Base-by-base conservation (phyloP, 2,113 vertebrate species). In the Muntiacus muntjak region DNA sequence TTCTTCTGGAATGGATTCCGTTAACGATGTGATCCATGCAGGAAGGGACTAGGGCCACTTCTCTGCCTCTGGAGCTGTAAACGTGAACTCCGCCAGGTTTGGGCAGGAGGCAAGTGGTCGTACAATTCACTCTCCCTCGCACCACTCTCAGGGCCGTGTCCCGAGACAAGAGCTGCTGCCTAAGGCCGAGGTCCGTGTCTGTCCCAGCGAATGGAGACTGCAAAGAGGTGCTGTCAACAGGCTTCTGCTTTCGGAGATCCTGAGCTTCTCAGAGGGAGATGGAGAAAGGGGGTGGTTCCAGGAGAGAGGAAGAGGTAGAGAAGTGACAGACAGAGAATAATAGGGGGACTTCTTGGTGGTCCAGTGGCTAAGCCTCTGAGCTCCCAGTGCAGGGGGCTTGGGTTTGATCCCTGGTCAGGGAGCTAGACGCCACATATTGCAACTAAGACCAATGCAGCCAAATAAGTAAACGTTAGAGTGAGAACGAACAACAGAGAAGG, bases 171-270 rank as follows among this genome's bases (percentile, higher is more conserved):
- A 7, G n/a, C 45, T 6, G 7, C 54, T 16, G 45, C 67, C n/a
- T 71, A n/a, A 40, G 67, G n/a, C n/a, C 0, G 2, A 40, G 67
- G 67, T 6, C 0, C 0, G 3, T 30, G 36, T 5, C 17, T 1
- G 4, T n/a, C 64, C 30, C 62, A 33, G 33, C 23, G 71, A 55
- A 54, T 0, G 4, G 15, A 28, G 82, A 60, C 11, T 17, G 21
- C 3, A 52, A 36, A 74, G 54, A 92, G 19, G 2, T 11, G 25
- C 19, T 47, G 60, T 28, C 30, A 5, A 47, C 3, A 7, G 19
- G 47, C 47, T 74, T 79, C 64, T 87, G 12, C 47, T 64, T 87
- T 30, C 30, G 8, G 71, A 16, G 76, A 78, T 57, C 30, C 47
- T 45, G 64, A 91, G 81, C n/a, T 86, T 82, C 33, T 40, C 43